phyloP scores from a whole-genome alignment of 1,140 invertebrate species.

The Kradibia gibbosae region DNA sequence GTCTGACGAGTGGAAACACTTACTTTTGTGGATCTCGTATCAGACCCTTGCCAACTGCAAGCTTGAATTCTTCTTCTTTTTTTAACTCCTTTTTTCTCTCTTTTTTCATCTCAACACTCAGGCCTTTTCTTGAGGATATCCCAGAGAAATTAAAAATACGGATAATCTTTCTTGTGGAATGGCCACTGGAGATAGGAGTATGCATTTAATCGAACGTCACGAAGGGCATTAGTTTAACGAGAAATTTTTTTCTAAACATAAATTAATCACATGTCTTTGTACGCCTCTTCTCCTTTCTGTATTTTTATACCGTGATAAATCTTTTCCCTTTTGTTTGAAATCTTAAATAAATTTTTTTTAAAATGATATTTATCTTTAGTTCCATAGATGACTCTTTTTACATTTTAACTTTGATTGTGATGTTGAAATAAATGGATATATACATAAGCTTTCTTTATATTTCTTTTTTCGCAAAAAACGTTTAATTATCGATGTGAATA shows the following conservation, averaged over 20 bases:
- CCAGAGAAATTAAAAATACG: conserved; percentile 1
- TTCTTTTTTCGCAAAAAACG: conserved; percentile 2
- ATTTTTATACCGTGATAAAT: neutral
- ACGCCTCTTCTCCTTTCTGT: neutral
- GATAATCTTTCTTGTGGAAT: conserved; percentile 10
- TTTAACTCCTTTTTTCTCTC: neutral
- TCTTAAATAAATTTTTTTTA: neutral
- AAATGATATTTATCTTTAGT: too few relatives aligned
- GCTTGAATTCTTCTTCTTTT: neutral
- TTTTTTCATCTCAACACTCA: neutral
- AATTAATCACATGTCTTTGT: conserved; percentile 1
- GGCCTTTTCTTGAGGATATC: neutral
- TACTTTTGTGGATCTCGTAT: neutral
- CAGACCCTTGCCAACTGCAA: neutral
- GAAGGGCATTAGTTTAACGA: conserved; percentile 19
- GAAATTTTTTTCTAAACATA: conserved; percentile 10
- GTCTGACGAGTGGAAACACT: neutral
- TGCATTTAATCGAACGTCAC: conserved; percentile 2
- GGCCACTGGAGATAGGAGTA: neutral
- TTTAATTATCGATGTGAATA: conserved; percentile 2
- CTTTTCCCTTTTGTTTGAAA: neutral
- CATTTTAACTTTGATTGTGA: too few relatives aligned
- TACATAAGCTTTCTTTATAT: too few relatives aligned
- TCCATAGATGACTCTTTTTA: too few relatives aligned
- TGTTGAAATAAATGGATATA: too few relatives aligned